A percentile compares a stretch with the other conserved stretches of the same genome.
Conservation (phyloP, 92 coral and sea anemone species). For the Zoanthus solanderi region DNA sequence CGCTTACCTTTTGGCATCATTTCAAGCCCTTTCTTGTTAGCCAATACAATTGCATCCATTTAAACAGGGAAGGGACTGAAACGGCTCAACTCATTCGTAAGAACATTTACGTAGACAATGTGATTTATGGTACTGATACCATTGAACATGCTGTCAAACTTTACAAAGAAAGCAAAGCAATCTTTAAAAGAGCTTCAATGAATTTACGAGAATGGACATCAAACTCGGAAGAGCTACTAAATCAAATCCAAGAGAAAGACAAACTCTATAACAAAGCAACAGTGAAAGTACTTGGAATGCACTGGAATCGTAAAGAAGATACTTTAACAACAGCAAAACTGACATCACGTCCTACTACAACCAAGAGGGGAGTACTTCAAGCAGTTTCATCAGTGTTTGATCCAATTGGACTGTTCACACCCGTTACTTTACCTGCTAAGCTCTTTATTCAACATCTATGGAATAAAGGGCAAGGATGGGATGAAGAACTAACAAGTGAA, state of each 20-base stretch:
- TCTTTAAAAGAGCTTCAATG: constrained; percentile 51
- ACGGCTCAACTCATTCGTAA: constrained; percentile 28
- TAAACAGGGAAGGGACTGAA: constrained; percentile 10
- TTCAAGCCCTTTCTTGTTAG: constrained; percentile 56
- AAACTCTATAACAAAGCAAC: constrained; percentile 4
- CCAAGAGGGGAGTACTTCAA: background rate
- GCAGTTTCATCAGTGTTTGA: background rate
- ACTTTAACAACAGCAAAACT: constrained; percentile 11
- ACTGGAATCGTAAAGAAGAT: constrained; percentile 46
- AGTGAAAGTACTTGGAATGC: constrained; percentile 54
- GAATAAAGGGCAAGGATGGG: constrained; percentile 43
- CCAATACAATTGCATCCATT: constrained; percentile 48
- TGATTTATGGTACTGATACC: constrained; percentile 52
- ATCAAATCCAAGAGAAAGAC: constrained; percentile 44
- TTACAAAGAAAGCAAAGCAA: constrained; percentile 45
- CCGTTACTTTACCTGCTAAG: constrained; percentile 34
- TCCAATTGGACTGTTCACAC: constrained; percentile 20
- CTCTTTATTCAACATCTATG: constrained; percentile 51
- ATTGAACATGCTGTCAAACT: constrained; percentile 52
- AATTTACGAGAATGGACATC: constrained; percentile 64
- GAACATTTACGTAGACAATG: constrained; percentile 67
- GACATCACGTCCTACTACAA: background rate
- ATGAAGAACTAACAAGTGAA: constrained; percentile 4
- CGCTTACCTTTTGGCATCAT: constrained; percentile 50
- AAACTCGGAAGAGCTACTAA: constrained; percentile 52